Conservation (phyloP, 1,140 invertebrate genomes). For the Triops cancriformis region DNA sequence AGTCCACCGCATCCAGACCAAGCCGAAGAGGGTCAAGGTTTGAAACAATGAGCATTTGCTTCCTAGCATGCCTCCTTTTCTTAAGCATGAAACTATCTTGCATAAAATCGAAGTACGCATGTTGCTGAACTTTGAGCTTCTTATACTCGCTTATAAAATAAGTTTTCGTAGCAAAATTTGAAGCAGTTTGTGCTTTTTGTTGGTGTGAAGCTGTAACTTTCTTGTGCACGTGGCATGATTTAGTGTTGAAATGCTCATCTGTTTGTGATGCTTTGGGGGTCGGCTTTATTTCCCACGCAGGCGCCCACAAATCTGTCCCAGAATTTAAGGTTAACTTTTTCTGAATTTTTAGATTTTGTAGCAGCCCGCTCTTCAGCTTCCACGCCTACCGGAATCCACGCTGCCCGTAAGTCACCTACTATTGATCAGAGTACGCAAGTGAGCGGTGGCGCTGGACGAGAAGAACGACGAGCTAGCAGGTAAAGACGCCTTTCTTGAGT, state of each 20-base stretch:
- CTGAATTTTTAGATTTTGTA: slow-evolving; percentile 28
- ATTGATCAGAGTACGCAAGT: slow-evolving; percentile 72
- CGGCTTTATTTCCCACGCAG: too few species aligned
- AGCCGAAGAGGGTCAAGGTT: slow-evolving; percentile 24
- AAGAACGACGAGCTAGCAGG: slow-evolving; percentile 18
- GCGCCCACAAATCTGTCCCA: not conserved
- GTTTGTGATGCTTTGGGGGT: not conserved
- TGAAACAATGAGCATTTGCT: slow-evolving; percentile 11
- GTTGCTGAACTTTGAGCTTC: not conserved
- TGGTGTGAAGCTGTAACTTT: not conserved
- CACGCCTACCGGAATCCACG: slow-evolving; percentile 58
- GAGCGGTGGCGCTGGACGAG: slow-evolving; percentile 32
- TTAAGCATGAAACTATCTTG: slow-evolving; percentile 27
- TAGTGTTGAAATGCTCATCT: slow-evolving; percentile 26
- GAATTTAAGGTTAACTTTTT: not conserved
- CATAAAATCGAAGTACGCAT: not conserved
- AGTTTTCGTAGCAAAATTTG: too few species aligned
- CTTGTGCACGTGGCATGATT: slow-evolving; percentile 21
- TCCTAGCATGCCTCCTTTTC: not conserved
- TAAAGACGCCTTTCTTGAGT: not conserved
- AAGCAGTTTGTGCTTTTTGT: not conserved
- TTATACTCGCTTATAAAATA: not conserved
- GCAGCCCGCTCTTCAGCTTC: slow-evolving; percentile 41
- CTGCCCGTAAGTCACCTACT: slow-evolving; percentile 64
- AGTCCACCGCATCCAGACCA: slow-evolving; percentile 24